A percentile compares a stretch with the other conserved stretches of the same genome.
phyloP scores from a whole-genome alignment of 2,797 vertebrate species.

The Remorina albescens region DNA sequence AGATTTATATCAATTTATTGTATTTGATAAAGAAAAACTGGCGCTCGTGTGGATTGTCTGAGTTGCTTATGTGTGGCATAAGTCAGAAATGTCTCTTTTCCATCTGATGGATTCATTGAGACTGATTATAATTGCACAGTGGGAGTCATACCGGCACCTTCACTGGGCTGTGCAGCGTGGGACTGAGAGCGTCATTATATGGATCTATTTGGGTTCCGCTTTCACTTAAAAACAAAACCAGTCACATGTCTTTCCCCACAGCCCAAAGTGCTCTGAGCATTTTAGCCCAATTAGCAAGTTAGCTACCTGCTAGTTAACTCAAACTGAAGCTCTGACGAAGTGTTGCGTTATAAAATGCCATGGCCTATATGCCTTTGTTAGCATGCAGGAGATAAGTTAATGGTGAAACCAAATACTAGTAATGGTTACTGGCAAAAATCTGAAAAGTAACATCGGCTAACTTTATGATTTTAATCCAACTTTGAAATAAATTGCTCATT shows the following conservation, averaged over 20 bases:
- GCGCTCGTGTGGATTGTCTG: background rate
- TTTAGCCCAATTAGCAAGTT: background rate
- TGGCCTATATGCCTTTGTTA: no score
- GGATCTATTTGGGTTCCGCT: slow-evolving; percentile 35
- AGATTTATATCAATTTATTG: slow-evolving; percentile 31
- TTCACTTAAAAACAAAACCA: slow-evolving; percentile 34
- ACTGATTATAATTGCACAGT: background rate
- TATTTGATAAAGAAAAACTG: slow-evolving; percentile 2
- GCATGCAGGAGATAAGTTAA: no score
- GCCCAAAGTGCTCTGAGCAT: slow-evolving; percentile 16
- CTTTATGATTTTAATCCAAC: background rate
- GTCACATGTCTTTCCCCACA: slow-evolving; percentile 40
- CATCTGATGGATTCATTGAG: background rate
- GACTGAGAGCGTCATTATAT: slow-evolving; percentile 3
- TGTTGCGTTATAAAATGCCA: no score
- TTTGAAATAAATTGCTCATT: background rate
- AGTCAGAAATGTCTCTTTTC: slow-evolving; percentile 11
- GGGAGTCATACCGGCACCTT: background rate
- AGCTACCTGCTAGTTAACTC: background rate
- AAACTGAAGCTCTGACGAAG: no score
- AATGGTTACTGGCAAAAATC: no score
- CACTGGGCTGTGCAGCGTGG: background rate
- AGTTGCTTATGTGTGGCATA: background rate
- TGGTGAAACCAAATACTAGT: background rate
- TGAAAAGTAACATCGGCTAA: no score